Evolutionary conservation across 2,113 vertebrate genomes (phyloP), one percentile per base, ranked within the genome.

Genomic region (Bucco capensis): DNA sequence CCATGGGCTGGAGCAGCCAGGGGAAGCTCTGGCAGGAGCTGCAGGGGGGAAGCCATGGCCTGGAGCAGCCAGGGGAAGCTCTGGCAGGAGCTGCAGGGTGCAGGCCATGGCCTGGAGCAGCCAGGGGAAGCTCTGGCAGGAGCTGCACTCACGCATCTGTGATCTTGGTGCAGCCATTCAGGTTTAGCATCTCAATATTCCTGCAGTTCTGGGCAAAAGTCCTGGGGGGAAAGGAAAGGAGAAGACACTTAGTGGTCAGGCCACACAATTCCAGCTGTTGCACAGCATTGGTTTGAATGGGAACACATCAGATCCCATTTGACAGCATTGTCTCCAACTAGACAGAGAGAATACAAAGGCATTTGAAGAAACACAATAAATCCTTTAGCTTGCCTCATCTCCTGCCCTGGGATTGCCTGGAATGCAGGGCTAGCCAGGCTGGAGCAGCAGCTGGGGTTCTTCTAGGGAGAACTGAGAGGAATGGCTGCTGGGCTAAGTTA

Each of bases 81-180:
- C n/a, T n/a, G n/a, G n/a, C n/a, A n/a, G n/a, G n/a, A n/a, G n/a
- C 18, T 21, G 11, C 44, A 46, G 44, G 44, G 61, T n/a, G n/a
- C n/a, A n/a, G 21, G 12, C 15, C 21, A 8, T 12, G 31, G 9
- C 9, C 3, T 9, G 21, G 14, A 12, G 8, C 30, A 27, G n/a
- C n/a, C n/a, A 31, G 7, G 54, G n/a, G 74, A 21, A 8, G 12
- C 24, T 50, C 12, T 27, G 49, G 24, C 27, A 25, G 24, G 66
- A 8, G 18, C 0, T 58, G 3, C 27, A 98, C 98, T 97, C 89
- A 99, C 99, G 98, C 98, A 51, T 99, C 99, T 49, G 99, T 99
- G 92, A 99, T 99, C 98, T 99, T 99, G 96, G 99, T 99, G 85
- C 99, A 99, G 75, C 99, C 99, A 14, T 99, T 99, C 42, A 99